Percentiles rank a stretch among this genome's conserved stretches.
Conservation (phyloP, 1,140 invertebrate genomes). For the Trichonephila clavipes region DNA sequence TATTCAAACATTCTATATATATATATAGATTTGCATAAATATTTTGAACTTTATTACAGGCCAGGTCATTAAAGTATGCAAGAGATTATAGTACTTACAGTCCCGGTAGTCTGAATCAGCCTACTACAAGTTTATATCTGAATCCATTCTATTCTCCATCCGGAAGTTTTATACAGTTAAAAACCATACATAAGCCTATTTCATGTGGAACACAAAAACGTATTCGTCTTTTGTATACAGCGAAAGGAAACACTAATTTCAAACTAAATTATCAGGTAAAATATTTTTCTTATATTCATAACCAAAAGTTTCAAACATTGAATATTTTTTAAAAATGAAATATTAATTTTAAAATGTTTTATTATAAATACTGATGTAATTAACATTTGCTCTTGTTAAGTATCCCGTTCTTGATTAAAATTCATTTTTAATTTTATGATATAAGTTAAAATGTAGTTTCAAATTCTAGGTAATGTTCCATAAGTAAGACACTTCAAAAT, state of each 20-base stretch:
- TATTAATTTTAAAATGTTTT: too few relatives aligned
- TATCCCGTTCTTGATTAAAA: too few relatives aligned
- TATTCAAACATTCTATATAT: too few relatives aligned
- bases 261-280: slow-evolving; percentile 79
- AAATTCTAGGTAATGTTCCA: too few relatives aligned
- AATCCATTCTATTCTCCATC: slow-evolving; percentile 80
- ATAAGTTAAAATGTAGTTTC: too few relatives aligned
- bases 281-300: neutral
- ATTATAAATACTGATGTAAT: too few relatives aligned
- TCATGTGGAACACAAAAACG: slow-evolving; percentile 78
- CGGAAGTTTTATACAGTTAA: slow-evolving; percentile 80
- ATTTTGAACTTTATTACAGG: slow-evolving; percentile 29
- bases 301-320: too few relatives aligned
- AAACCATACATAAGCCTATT: slow-evolving; percentile 71
- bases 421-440: too few relatives aligned
- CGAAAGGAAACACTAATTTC: slow-evolving; percentile 77
- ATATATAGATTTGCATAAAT: too few relatives aligned
- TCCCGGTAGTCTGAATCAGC: neutral
- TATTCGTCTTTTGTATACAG: slow-evolving; percentile 79
- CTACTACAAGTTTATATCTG: neutral
- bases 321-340: too few relatives aligned
- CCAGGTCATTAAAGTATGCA: slow-evolving; percentile 55
- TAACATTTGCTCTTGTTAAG: too few relatives aligned
- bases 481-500: too few relatives aligned
- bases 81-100: neutral